These are phyloP conservation scores for Melopsittacus undulatus DNA, from an alignment of 2,797 vertebrate genomes.

Conservation along the genomic window DNA sequence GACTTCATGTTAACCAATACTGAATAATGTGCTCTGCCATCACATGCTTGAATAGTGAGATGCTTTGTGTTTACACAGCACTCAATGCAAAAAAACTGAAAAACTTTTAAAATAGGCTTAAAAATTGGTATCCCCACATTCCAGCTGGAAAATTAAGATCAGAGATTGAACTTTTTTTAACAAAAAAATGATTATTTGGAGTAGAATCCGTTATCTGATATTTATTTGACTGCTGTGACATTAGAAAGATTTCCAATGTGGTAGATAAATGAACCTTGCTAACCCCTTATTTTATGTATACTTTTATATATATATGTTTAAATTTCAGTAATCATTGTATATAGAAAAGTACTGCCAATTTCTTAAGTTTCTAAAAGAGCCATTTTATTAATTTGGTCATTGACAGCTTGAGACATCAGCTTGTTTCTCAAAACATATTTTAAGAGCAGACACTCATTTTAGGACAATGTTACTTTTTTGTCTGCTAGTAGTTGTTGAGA, in stretches of 20 bases:
- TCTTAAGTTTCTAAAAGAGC: background rate
- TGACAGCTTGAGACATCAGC: background rate
- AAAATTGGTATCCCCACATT: background rate
- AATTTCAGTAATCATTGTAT: background rate
- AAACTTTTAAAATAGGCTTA: background rate
- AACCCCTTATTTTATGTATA: background rate
- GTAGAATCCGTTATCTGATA: background rate
- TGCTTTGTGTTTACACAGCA: constrained; percentile 4
- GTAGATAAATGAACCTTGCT: background rate
- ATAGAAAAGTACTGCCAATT: background rate
- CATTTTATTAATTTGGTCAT: background rate
- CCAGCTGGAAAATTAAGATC: background rate
- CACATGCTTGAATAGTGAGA: background rate
- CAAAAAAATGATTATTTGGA: background rate
- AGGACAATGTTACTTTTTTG: background rate
- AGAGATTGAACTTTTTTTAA: background rate
- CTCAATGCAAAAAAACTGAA: background rate
- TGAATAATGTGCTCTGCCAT: background rate
- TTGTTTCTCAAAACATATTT: background rate
- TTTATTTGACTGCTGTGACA: background rate
- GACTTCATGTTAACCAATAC: background rate
- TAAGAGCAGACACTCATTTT: background rate
- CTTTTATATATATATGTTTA: background rate
- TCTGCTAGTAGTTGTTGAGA: background rate
- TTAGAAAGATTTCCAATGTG: background rate